Conservation (phyloP, 2,888 invertebrate species). For the Strigamia maritima region DNA sequence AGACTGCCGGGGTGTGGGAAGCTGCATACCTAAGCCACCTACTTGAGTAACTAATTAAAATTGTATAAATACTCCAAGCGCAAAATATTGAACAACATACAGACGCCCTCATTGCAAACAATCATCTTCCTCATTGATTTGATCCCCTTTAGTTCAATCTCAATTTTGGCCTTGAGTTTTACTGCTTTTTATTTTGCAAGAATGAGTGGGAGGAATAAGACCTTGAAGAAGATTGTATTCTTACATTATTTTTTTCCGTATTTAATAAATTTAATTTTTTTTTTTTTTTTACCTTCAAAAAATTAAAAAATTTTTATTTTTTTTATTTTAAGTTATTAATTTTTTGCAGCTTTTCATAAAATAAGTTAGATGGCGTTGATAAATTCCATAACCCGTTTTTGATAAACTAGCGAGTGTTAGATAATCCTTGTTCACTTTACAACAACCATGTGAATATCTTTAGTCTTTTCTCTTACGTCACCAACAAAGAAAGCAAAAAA, state of each 20-base stretch:
- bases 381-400: background rate
- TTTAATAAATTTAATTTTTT: background rate
- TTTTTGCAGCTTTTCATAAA: background rate
- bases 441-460: background rate
- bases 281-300: background rate
- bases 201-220: conserved; percentile 26
- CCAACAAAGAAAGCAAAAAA: background rate
- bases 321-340: background rate
- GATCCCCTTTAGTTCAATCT: background rate
- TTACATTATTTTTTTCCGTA: background rate
- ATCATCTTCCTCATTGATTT: conserved; percentile 28
- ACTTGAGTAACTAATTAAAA: conserved; percentile 30
- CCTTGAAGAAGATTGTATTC: conserved; percentile 24
- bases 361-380: background rate
- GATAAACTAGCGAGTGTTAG: background rate
- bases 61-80: conserved; percentile 2
- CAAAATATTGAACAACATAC: background rate
- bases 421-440: background rate
- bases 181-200: conserved; percentile 2
- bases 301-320: background rate
- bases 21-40: conserved; percentile 28
- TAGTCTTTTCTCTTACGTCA: background rate
- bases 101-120: background rate
- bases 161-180: conserved; percentile 1
- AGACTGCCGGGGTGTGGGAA: conserved; percentile 26